Percentiles rank a stretch among this genome's conserved stretches.
Evolutionary conservation across 1,140 invertebrate genomes (phyloP).

Genomic region (Goniozus legneri): DNA sequence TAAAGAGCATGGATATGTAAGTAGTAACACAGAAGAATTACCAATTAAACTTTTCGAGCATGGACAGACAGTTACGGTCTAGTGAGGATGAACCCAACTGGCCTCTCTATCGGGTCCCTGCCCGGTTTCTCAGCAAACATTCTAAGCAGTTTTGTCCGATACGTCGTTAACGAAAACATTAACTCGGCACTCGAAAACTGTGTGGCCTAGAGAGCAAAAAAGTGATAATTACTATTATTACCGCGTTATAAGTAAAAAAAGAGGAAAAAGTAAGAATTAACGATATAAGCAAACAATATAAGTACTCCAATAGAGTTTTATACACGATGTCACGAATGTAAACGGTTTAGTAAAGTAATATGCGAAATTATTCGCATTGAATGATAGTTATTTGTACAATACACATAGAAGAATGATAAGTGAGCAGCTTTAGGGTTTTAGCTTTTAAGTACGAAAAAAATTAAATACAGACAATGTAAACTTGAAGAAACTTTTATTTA

Average conservation of each 20-base stretch:
- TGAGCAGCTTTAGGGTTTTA: constrained; percentile 51
- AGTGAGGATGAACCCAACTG: constrained; percentile 54
- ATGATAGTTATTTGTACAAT: constrained; percentile 56
- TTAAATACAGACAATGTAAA: constrained; percentile 35
- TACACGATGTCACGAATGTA: constrained; percentile 54
- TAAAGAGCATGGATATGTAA: constrained; percentile 16
- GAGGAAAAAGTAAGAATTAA: constrained; percentile 40
- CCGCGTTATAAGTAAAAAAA: constrained; percentile 38
- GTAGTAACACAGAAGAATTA: constrained; percentile 20
- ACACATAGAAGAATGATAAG: constrained; percentile 52
- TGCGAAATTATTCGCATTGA: constrained; percentile 44
- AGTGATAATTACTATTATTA: constrained; percentile 54
- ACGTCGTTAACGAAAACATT: constrained; percentile 33
- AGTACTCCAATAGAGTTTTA: constrained; percentile 56
- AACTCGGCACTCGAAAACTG: constrained; percentile 46
- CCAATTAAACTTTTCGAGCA: constrained; percentile 28
- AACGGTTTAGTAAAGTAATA: constrained; percentile 46
- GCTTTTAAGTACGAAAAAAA: constrained; percentile 43
- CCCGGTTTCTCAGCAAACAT: constrained; percentile 38
- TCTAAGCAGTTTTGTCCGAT: constrained; percentile 36
- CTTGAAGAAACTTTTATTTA: constrained; percentile 48
- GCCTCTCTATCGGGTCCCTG: constrained; percentile 47
- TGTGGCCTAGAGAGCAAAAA: constrained; percentile 56
- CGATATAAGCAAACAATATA: constrained; percentile 53
- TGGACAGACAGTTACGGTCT: constrained; percentile 40